Base-by-base conservation (phyloP, 1,140 invertebrate genomes). In the Phocides pigmalion region DNA sequence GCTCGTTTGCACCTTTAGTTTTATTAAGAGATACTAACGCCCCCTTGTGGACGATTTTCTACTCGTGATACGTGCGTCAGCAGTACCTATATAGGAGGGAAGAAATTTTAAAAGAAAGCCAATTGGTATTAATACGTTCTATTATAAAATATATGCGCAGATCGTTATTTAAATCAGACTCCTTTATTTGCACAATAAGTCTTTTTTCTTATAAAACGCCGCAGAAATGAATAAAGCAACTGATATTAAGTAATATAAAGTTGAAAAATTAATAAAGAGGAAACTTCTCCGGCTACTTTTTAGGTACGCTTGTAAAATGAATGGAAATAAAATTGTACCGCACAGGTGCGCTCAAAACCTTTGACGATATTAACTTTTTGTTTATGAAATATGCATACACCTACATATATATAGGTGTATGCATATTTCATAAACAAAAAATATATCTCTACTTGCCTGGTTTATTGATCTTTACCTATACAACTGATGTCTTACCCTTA, bases 231-330 rank as follows among this genome's bases (percentile, higher is more conserved):
- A 82, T 82, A 72, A 85, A 84, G 74, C 74, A 75, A 79, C 80
- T 66, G 83, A 81, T 79, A 82, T 74, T 83, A 85, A 87, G 83
- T 84, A 90, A 89, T 90, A 89, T 84, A 87, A 90, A 90, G 86
- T 90, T 90, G 83, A 89, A 90, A 90, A 90, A 90, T 90, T 90
- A 90, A 90, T 90, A 90, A 90, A 89, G 87, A 87, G 75, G 79
- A 81, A 90, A 90, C 79, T 90, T 87, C 72, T 79, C 75, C 72
- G 74, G 81, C 66, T 79, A 83, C 81, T 88, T 88, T 87, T 86
- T 90, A 87, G 85, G 81, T 84, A 76, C 82, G 85, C 85, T 84
- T 88, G 82, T 88, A 87, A 90, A 88, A 88, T 87, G 85, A 90
- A 90, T 88, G 85, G 83, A 86, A 90, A 88, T 85, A 88, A 90